These are phyloP conservation scores for Drosophila anceps DNA, from an alignment of 2,888 invertebrate genomes.

Conservation along the genomic window DNA sequence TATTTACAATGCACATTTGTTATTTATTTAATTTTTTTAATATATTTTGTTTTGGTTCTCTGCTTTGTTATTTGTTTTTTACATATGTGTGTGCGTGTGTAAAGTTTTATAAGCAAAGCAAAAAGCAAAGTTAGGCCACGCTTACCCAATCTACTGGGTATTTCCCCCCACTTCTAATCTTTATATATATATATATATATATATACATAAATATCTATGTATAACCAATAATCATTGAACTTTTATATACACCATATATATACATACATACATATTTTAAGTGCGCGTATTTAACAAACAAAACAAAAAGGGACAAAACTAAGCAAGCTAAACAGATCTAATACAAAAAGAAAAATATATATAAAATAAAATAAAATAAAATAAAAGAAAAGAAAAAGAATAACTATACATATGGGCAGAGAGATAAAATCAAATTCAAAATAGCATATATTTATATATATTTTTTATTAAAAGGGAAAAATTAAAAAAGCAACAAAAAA, in stretches of 20 bases:
- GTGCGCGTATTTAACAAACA: conserved; percentile 67
- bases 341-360: conserved; percentile 5
- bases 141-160: conserved; percentile 59
- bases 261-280: conserved; percentile 49
- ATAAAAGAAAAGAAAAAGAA: conserved; percentile 47
- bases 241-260: conserved; percentile 66
- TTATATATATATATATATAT: conserved; percentile 45
- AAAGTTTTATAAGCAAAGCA: conserved; percentile 17
- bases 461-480: conserved; percentile 72
- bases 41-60: conserved; percentile 26
- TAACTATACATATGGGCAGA: conserved; percentile 79
- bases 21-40: conserved; percentile 64
- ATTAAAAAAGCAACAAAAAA: conserved; percentile 46
- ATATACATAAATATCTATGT: conserved; percentile 54
- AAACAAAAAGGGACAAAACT: conserved; percentile 34
- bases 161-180: conserved; percentile 34
- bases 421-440: conserved; percentile 80
- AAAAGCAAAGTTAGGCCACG: conserved; percentile 51
- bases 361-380: no score
- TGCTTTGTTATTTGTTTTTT: conserved; percentile 62
- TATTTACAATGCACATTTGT: conserved; percentile 67
- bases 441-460: conserved; percentile 80
- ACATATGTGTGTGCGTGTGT: conserved; percentile 48
- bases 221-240: conserved; percentile 70
- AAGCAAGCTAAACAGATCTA: conserved; percentile 70